A percentile compares a stretch with the other conserved stretches of the same genome.
These are phyloP conservation scores for Yponomeuta plumbellus DNA, from an alignment of 2,888 invertebrate genomes.

Conservation along the genomic window DNA sequence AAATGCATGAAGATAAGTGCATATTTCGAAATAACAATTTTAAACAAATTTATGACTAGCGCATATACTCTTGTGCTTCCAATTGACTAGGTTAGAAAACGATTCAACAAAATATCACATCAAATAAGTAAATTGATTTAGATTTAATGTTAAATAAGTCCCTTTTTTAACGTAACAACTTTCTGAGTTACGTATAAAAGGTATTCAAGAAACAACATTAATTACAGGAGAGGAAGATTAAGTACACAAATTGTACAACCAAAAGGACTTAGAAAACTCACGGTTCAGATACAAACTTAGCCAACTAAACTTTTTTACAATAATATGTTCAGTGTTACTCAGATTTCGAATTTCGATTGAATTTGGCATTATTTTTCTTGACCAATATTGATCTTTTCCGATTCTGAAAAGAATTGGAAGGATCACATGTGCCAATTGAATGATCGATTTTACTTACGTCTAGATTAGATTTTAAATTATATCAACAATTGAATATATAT, in stretches of 20 bases:
- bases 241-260: slow-evolving; percentile 20
- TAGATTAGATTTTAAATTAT: slow-evolving; percentile 9
- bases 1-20: slow-evolving; percentile 46
- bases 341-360: slow-evolving; percentile 26
- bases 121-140: slow-evolving; percentile 25
- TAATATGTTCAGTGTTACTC: slow-evolving; percentile 27
- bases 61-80: slow-evolving; percentile 26
- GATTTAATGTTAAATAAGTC: slow-evolving; percentile 27
- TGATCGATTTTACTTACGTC: slow-evolving; percentile 5
- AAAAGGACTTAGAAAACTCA: background rate
- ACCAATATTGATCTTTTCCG: slow-evolving; percentile 38
- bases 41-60: slow-evolving; percentile 38
- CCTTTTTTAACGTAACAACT: slow-evolving; percentile 21
- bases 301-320: background rate
- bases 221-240: slow-evolving; percentile 37
- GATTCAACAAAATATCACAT: slow-evolving; percentile 42
- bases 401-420: slow-evolving; percentile 47
- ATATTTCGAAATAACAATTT: slow-evolving; percentile 27
- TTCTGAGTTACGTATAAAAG: slow-evolving; percentile 38
- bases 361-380: background rate
- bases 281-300: background rate
- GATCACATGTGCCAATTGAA: slow-evolving; percentile 6
- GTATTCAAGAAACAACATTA: slow-evolving; percentile 31
- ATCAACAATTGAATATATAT: background rate
- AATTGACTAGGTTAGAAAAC: slow-evolving; percentile 53